Base-by-base conservation (phyloP, 37 sponge, comb jelly and placozoan genomes). In the Tethya wilhelma region DNA sequence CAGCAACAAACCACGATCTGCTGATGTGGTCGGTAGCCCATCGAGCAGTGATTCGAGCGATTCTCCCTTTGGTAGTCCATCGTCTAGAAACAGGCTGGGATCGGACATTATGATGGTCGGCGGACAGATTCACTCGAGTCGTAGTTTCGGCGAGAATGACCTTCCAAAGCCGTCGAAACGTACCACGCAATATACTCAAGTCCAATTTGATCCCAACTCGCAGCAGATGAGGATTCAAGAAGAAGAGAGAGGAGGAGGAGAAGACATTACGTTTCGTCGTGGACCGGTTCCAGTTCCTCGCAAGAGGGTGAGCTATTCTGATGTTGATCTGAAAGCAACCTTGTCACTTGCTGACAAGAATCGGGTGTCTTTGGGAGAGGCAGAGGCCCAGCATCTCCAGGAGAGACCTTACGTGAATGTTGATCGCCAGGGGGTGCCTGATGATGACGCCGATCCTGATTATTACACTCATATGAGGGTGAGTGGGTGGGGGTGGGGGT, bases 391-490 rank as follows among this genome's bases (percentile, higher is more conserved):
- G 42, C 49, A 45, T 6, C 82, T 81, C 30, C 14, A 69, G 28
- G 82, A 86, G 56, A 71, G 62, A 25, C 74, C 63, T 1, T 86
- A 86, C 41, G 33, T 79, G 31, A 86, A 86, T 38, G 38, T 86
- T 20, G 49, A 30, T 8, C 40, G 59, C 1, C 39, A 44, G 4
- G 87, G 87, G 17, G 5, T 7, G 0, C 28, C 67, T 4, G 80
- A 86, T 26, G 87, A 79, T 53, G 87, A 86, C 43, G 56, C 79
- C 19, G 80, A 86, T 67, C 87, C 87, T 45, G 79, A 73, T 28
- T 79, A 86, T 55, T 86, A 86, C 80, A 73, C 76, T 5, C 67
- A 78, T 65, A 86, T 86, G 87, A 86, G 69, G 55, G 87, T 86
- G 41, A 67, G 84, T 12, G 53, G 14, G 14, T 9, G 66, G 66